Base-by-base conservation (phyloP, 2,888 invertebrate genomes). In the Drosophila dives region DNA sequence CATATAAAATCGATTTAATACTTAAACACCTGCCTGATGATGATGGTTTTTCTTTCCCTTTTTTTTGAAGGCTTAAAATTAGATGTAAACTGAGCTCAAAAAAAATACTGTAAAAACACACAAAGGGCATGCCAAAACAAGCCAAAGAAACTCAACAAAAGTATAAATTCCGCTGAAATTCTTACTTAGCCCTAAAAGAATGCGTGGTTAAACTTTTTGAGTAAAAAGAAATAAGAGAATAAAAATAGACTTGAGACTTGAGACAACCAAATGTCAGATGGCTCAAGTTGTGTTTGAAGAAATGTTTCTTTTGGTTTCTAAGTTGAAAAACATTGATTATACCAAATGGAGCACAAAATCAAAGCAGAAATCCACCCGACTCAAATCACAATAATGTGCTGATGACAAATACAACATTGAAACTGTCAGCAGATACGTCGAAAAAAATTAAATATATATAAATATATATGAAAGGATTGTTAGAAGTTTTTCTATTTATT, bases 311-410 rank as follows among this genome's bases (percentile, higher is more conserved):
- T 69, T 23, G 56, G 61, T 38, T 71, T 62, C 45, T 48, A 20
- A 42, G 50, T 49, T 53, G 2, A 59, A 80, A 87, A 88, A 81
- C 80, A 86, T 84, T 87, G 86, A 90, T 86, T 81, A 86, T 75
- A 76, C 75, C 79, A 88, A 87, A 90, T 90, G 87, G 86, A 90
- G 90, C 90, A 84, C 79, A 76, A 90, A 87, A 87, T 90, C 90
- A 90, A 90, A 88, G 90, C 71, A 62, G 38, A 65, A 56, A 53
- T 26, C 65, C 53, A 81, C 80, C 71, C 75, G 69, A 75, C 83
- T 84, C 80, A 76, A 69, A 68, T 75, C 75, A 79, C 81, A 82
- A 74, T 80, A 69, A 80, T 72, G 68, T 82, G 78, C 71, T 72
- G 79, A 75, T 78, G 85, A 78, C 77, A 87, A 69, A 64, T 70